Evolutionary conservation across 2,113 vertebrate species (phyloP), one percentile per base, ranked within the genome.

Genomic region (Pica pica): DNA sequence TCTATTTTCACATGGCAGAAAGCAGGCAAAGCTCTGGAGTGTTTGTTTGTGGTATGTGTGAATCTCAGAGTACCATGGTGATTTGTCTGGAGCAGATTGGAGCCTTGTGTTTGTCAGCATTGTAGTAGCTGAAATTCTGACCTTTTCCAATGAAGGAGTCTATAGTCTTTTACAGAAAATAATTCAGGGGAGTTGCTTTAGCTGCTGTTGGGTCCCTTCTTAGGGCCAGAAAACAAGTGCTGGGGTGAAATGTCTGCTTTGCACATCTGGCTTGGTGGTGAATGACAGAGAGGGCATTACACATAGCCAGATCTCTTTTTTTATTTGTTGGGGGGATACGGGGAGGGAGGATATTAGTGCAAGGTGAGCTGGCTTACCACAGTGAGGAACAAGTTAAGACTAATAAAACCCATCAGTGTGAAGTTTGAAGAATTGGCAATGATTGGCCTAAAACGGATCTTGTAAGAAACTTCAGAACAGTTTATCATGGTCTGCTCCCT

Each of bases 351-450:
- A 5, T 55, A 24, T 31, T 68, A 6, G 7, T 28, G 57, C 50
- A 24, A 37, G 80, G n/a, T 24, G 56, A 42, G 16, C 57, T 90
- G 33, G 18, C 49, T 83, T 44, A 31, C 39, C 19, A 15, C 37
- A 18, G 49, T 8, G 33, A 4, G 1, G 37, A 46, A 5, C 13
- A 30, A 24, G 10, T 30, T 30, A 21, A 26, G 39, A 5, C 13
- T 68, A 3, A 2, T 3, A 10, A 74, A 91, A 35, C 14, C 33
- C 3, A 1, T 42, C 55, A 46, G 60, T 1, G 0, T 1, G 5
- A 49, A 61, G 59, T 56, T 49, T 35, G 69, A 63, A 35, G 49
- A 87, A 26, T 2, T 75, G 41, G 20, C 87, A 49, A 2, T 35
- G 27, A 20, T 57, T 88, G 61, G 12, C 46, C 47, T 71, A 27